Conservation (phyloP, 2,113 vertebrate species). For the Fregetta grallaria region DNA sequence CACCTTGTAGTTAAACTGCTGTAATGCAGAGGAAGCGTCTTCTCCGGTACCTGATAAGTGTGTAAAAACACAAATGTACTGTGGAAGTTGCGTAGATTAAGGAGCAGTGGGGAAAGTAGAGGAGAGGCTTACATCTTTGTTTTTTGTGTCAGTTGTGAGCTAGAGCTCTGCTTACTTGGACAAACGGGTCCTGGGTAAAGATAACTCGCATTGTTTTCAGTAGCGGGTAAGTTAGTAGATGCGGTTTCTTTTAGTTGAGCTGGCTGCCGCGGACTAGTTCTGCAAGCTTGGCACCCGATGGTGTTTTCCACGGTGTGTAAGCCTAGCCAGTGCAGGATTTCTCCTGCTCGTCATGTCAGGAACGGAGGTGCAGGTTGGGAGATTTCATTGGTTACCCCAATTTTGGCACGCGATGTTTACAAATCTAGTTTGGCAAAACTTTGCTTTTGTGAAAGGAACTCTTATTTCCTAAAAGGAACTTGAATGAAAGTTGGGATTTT, state of each 20-base stretch:
- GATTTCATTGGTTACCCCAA: not conserved
- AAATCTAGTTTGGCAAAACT: not conserved
- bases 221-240: not conserved
- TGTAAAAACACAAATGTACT: rapidly evolving
- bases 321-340: not conserved
- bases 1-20: not conserved
- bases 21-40: not conserved
- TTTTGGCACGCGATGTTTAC: not conserved
- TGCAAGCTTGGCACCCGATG: not conserved
- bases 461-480: constrained; percentile 52
- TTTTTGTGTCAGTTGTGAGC: not conserved
- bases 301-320: not conserved
- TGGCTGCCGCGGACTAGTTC: not conserved
- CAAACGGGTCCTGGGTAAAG: not conserved
- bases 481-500: constrained; percentile 59
- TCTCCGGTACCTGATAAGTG: not conserved
- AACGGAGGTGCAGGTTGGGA: not conserved
- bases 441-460: not conserved
- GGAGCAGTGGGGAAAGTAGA: not conserved
- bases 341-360: not conserved
- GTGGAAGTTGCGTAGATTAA: not conserved
- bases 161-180: not conserved
- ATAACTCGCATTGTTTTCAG: not conserved
- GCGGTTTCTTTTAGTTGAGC: not conserved
- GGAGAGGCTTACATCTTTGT: not conserved